These are phyloP conservation scores for Sylvicola fuscatus DNA, from an alignment of 2,888 invertebrate genomes.

Conservation along the genomic window DNA sequence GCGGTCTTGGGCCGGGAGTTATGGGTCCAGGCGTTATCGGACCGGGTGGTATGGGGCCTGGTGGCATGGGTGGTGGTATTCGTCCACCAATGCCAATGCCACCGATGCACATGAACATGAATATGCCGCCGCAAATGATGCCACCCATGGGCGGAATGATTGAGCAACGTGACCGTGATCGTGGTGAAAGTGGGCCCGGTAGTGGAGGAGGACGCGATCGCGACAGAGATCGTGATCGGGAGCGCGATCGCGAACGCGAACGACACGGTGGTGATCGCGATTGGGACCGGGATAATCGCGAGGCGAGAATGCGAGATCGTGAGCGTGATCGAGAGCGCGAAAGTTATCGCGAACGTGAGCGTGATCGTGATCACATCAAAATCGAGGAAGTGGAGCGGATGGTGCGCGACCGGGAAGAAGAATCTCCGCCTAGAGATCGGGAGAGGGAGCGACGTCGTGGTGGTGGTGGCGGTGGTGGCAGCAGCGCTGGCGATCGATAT, in stretches of 20 bases:
- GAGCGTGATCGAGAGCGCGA: slow-evolving; percentile 23
- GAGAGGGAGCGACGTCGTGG: slow-evolving; percentile 8
- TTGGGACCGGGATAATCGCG: slow-evolving; percentile 17
- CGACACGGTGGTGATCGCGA: slow-evolving; percentile 21
- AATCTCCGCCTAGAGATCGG: slow-evolving; percentile 11
- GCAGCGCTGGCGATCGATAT: slow-evolving; percentile 21
- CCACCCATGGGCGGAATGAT: slow-evolving; percentile 8
- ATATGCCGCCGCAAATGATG: slow-evolving; percentile 14
- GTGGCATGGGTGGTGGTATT: slow-evolving; percentile 4
- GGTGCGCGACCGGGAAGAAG: slow-evolving; percentile 13
- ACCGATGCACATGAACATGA: slow-evolving; percentile 8
- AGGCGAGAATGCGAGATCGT: slow-evolving; percentile 23
- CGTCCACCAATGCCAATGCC: slow-evolving; percentile 2
- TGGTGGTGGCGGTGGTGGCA: slow-evolving; percentile 19
- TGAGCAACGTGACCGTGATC: slow-evolving; percentile 17
- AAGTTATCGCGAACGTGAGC: slow-evolving; percentile 23
- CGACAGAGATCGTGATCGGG: slow-evolving; percentile 17
- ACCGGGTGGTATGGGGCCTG: slow-evolving; percentile 4
- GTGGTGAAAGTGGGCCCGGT: slow-evolving; percentile 11
- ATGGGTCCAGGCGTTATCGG: slow-evolving; percentile 14
- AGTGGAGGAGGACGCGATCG: slow-evolving; percentile 12
- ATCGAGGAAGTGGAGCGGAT: background rate
- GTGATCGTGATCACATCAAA: slow-evolving; percentile 17
- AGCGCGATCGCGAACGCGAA: slow-evolving; percentile 17
- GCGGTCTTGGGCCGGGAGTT: slow-evolving; percentile 18